Percentiles rank a stretch among this genome's conserved stretches.
Evolutionary conservation across 2,113 vertebrate species (phyloP).

Genomic region (Chunga burmeisteri): DNA sequence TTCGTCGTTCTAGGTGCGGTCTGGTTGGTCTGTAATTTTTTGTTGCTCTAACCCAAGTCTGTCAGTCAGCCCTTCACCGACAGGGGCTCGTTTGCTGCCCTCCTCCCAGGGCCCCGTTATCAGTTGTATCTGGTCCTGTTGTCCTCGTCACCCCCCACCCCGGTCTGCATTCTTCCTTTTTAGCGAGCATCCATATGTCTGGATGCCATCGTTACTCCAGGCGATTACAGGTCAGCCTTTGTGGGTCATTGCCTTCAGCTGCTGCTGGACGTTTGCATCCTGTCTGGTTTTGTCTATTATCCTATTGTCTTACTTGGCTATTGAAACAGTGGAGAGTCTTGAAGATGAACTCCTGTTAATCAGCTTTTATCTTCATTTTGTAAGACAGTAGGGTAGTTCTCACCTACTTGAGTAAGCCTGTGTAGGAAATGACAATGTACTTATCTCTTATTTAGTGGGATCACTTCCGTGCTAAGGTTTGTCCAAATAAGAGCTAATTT

Average conservation of each 20-base stretch:
- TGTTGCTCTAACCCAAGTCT: accelerated
- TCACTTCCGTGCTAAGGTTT: accelerated
- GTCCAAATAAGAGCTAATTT: background rate
- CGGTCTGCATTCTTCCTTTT: accelerated
- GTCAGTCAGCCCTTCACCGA: accelerated
- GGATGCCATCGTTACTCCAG: accelerated
- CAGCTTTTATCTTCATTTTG: accelerated
- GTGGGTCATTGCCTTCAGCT: accelerated
- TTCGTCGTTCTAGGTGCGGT: accelerated
- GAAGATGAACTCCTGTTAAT: background rate
- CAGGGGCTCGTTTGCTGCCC: accelerated
- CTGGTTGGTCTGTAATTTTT: accelerated
- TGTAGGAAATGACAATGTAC: accelerated
- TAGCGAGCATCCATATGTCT: accelerated
- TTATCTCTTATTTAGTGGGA: background rate
- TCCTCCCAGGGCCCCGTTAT: background rate
- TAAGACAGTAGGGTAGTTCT: background rate
- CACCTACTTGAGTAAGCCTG: background rate
- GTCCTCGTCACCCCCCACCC: accelerated
- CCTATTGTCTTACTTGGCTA: accelerated
- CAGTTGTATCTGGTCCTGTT: accelerated
- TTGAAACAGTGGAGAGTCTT: accelerated
- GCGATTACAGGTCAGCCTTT: accelerated
- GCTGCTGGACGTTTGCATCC: accelerated
- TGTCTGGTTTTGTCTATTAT: background rate